Evolutionary conservation across 2,888 invertebrate species (phyloP).

Genomic region (Peribatodes rhomboidaria): DNA sequence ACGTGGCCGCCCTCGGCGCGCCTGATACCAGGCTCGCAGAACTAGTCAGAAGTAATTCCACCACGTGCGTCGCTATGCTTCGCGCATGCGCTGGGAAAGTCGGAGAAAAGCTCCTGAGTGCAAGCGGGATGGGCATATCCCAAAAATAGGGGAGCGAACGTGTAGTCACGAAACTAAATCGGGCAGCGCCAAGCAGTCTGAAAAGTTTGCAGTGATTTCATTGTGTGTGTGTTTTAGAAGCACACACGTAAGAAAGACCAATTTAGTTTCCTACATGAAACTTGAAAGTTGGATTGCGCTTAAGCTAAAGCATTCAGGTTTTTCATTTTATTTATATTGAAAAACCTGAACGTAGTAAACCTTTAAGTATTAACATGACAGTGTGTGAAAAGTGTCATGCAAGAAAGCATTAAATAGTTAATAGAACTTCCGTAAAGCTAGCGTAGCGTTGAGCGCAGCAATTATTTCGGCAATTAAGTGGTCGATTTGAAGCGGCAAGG

Average conservation of each 20-base stretch:
- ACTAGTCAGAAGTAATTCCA: constrained; percentile 58
- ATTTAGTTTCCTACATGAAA: constrained; percentile 9
- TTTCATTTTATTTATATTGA: no score
- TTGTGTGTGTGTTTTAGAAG: constrained; percentile 51
- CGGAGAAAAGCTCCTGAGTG: constrained; percentile 71
- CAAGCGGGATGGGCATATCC: constrained; percentile 63
- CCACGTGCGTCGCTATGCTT: constrained; percentile 78
- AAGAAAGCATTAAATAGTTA: not conserved
- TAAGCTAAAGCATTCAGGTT: no score
- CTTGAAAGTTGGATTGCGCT: not conserved
- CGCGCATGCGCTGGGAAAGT: constrained; percentile 81
- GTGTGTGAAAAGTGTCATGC: not conserved
- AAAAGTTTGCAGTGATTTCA: constrained; percentile 61
- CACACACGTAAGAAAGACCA: constrained; percentile 39
- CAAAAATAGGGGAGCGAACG: constrained; percentile 73
- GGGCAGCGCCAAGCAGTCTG: constrained; percentile 85
- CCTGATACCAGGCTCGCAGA: constrained; percentile 82
- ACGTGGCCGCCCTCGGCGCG: constrained; percentile 84
- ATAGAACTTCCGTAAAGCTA: not conserved
- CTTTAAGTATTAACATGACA: not conserved
- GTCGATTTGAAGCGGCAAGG: constrained; percentile 19
- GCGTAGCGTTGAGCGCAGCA: constrained; percentile 8
- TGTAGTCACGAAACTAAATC: constrained; percentile 70
- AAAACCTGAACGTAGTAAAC: no score
- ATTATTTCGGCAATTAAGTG: constrained; percentile 4